These are phyloP conservation scores for Meandrusa payeni DNA, from an alignment of 2,888 invertebrate species.

Conservation along the genomic window DNA sequence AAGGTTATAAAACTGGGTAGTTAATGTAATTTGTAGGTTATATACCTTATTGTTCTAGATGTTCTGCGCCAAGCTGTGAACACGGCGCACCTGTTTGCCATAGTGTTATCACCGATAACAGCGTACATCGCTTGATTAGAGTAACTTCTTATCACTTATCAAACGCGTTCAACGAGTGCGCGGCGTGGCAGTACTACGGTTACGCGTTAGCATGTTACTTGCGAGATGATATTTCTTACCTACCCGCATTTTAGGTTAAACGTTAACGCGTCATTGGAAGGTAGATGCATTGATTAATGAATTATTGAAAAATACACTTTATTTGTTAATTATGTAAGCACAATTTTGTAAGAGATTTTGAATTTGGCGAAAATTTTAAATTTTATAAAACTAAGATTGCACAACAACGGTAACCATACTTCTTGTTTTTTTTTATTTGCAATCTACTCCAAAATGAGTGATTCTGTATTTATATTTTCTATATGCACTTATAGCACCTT, in stretches of 20 bases:
- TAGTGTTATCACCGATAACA: constrained; percentile 70
- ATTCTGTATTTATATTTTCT: too few relatives aligned
- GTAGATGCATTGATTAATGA: background rate
- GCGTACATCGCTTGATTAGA: constrained; percentile 67
- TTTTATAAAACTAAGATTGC: too few relatives aligned
- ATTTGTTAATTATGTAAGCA: too few relatives aligned
- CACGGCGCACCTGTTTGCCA: constrained; percentile 61
- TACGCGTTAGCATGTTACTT: background rate
- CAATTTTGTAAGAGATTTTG: too few relatives aligned
- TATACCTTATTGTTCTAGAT: constrained; percentile 58
- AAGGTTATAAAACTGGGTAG: too few relatives aligned
- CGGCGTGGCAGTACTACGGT: constrained; percentile 4
- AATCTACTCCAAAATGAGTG: too few relatives aligned
- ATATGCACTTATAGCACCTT: too few relatives aligned
- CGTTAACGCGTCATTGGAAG: background rate
- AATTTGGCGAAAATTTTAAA: too few relatives aligned
- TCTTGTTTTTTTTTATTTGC: too few relatives aligned
- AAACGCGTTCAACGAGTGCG: constrained; percentile 52
- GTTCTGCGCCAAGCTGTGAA: constrained; percentile 51
- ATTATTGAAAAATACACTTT: too few relatives aligned
- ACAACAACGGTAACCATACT: too few relatives aligned
- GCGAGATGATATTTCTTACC: constrained; percentile 7
- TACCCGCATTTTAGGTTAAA: constrained; percentile 19
- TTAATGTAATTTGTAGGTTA: constrained; percentile 28
- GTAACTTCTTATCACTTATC: constrained; percentile 67